phyloP scores from a whole-genome alignment of 2,888 invertebrate species.

The Eupithecia inturbata region DNA sequence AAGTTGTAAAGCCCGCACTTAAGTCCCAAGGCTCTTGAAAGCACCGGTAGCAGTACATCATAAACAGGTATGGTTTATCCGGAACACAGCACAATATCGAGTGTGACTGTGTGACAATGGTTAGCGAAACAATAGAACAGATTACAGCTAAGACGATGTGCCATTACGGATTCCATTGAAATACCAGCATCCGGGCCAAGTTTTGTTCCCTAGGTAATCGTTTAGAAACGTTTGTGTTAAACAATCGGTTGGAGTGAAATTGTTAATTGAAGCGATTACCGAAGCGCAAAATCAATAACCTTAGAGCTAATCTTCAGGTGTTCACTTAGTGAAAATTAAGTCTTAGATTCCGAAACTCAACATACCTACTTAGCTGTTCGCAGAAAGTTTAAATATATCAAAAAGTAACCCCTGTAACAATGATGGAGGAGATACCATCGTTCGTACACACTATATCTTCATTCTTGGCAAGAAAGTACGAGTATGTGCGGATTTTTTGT shows the following conservation, averaged over 20 bases:
- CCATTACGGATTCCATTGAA: conserved; percentile 55
- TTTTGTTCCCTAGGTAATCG: conserved; percentile 42
- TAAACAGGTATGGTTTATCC: conserved; percentile 42
- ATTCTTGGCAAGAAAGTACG: conserved; percentile 62
- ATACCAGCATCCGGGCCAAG: conserved; percentile 49
- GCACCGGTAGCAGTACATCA: conserved; percentile 9
- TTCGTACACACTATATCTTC: conserved; percentile 67
- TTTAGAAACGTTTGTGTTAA: conserved; percentile 34
- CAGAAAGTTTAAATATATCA: conserved; percentile 52
- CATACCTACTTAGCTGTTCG: neutral
- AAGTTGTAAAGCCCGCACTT: conserved; percentile 10
- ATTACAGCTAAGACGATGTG: conserved; percentile 59
- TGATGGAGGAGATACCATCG: conserved; percentile 54
- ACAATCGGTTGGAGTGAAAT: conserved; percentile 25
- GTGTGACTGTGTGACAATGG: conserved; percentile 58
- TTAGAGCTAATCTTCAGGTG: neutral
- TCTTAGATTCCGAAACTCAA: neutral
- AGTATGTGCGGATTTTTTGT: conserved; percentile 60
- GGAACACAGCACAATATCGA: conserved; percentile 53
- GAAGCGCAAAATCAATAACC: neutral
- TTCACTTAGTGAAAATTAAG: neutral
- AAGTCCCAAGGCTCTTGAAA: conserved; percentile 2
- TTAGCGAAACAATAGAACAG: conserved; percentile 64
- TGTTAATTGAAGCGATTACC: conserved; percentile 5
- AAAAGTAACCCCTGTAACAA: conserved; percentile 54